phyloP scores from a whole-genome alignment of 2,797 vertebrate genomes.

The Onychomys arenicola region DNA sequence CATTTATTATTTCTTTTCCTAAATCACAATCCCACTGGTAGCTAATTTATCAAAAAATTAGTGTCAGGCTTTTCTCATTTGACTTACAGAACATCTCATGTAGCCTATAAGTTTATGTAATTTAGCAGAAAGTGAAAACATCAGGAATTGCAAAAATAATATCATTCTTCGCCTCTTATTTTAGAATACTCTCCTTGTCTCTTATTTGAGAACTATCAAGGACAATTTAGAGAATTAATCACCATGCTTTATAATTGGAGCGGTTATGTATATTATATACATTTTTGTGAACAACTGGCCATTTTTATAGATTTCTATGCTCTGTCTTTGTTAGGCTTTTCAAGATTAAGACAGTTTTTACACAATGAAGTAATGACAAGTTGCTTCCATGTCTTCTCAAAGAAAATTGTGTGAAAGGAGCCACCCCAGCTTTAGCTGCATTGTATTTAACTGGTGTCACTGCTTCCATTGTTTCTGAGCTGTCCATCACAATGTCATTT shows the following conservation, averaged over 20 bases:
- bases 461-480: neutral
- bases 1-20: slow-evolving; percentile 70
- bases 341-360: neutral
- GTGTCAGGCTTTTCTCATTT: slow-evolving; percentile 63
- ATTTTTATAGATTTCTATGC: slow-evolving; percentile 12
- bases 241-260: neutral
- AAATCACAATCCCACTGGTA: slow-evolving; percentile 56
- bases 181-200: neutral
- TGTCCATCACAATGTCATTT: neutral
- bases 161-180: neutral
- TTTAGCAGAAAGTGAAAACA: slow-evolving; percentile 52
- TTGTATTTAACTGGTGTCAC: neutral
- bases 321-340: neutral
- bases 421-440: neutral
- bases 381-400: neutral
- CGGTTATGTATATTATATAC: neutral
- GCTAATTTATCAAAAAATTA: slow-evolving; percentile 67
- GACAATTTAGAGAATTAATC: slow-evolving; percentile 12
- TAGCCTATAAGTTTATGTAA: slow-evolving; percentile 56
- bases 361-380: neutral
- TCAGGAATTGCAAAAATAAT: slow-evolving; percentile 29
- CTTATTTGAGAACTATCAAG: neutral
- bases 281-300: neutral
- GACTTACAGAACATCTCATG: slow-evolving; percentile 60
- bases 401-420: neutral